A percentile compares a stretch with the other conserved stretches of the same genome.
Conservation (phyloP, 2,113 vertebrate genomes). For the Craseonycteris thonglongyai region DNA sequence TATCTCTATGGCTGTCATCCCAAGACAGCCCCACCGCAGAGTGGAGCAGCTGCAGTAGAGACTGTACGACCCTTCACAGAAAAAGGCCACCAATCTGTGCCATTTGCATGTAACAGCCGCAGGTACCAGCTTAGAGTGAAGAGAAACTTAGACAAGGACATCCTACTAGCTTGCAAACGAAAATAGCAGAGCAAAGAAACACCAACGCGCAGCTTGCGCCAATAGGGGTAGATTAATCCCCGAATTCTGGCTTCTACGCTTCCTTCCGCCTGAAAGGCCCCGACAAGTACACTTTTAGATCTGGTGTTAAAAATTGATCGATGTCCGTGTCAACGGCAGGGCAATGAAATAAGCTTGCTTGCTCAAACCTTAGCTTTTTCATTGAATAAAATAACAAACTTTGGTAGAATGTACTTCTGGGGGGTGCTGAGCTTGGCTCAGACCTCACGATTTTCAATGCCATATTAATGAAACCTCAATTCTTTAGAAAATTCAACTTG, state of each 20-base stretch:
- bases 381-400: constrained; percentile 37
- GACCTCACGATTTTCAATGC: constrained; percentile 47
- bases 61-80: not conserved
- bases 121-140: not conserved
- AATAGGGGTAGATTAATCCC: not conserved
- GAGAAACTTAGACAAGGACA: not conserved
- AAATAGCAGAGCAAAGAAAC: not conserved
- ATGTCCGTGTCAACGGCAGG: not conserved
- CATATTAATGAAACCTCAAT: constrained; percentile 68
- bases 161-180: not conserved
- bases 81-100: not conserved
- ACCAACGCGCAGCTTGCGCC: not conserved
- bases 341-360: constrained; percentile 32
- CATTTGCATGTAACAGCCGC: not conserved
- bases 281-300: not conserved
- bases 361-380: constrained; percentile 42
- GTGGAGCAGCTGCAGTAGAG: not conserved
- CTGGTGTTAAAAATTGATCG: not conserved
- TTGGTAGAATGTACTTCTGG: not conserved
- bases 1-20: not conserved
- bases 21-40: not conserved
- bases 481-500: constrained; percentile 65
- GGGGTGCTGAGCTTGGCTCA: constrained; percentile 35
- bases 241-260: not conserved
- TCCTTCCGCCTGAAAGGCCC: not conserved